phyloP scores from a whole-genome alignment of 2,113 vertebrate genomes.

The Sylvia atricapilla region DNA sequence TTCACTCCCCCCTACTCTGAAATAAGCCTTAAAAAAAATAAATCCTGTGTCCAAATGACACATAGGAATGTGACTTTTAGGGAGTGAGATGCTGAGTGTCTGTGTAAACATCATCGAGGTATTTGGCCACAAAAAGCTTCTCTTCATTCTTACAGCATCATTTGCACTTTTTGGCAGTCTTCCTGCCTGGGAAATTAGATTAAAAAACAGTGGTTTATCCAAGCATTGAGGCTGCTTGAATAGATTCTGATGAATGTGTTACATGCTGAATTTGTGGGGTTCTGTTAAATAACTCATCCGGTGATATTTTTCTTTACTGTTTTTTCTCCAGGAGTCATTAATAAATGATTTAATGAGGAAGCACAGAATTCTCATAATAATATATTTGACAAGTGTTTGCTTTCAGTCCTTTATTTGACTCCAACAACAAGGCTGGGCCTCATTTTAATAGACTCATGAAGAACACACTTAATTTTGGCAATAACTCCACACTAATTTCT shows the following conservation, averaged over 20 bases:
- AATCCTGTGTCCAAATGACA: neutral
- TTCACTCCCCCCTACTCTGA: neutral
- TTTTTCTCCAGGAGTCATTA: neutral
- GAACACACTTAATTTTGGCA: neutral
- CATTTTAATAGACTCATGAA: neutral
- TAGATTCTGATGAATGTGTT: constrained; percentile 54
- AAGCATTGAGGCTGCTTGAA: constrained; percentile 47
- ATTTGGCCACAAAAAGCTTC: constrained; percentile 31
- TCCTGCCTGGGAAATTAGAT: constrained; percentile 63
- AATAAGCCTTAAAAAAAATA: neutral
- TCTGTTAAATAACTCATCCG: constrained; percentile 47
- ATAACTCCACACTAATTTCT: neutral
- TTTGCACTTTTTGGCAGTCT: constrained; percentile 59
- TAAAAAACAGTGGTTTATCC: constrained; percentile 53
- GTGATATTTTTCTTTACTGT: neutral
- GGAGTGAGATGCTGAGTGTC: constrained; percentile 15
- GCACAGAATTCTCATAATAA: constrained; percentile 16
- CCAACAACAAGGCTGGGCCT: neutral
- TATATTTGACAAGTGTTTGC: neutral
- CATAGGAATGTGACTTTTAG: neutral
- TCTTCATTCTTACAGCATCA: constrained; percentile 35
- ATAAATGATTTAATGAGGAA: constrained; percentile 35
- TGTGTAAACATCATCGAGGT: constrained; percentile 1
- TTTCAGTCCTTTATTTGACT: neutral
- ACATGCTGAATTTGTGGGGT: constrained; percentile 8